phyloP scores from a whole-genome alignment of 92 coral and sea anemone species.

The Ricordea florida region DNA sequence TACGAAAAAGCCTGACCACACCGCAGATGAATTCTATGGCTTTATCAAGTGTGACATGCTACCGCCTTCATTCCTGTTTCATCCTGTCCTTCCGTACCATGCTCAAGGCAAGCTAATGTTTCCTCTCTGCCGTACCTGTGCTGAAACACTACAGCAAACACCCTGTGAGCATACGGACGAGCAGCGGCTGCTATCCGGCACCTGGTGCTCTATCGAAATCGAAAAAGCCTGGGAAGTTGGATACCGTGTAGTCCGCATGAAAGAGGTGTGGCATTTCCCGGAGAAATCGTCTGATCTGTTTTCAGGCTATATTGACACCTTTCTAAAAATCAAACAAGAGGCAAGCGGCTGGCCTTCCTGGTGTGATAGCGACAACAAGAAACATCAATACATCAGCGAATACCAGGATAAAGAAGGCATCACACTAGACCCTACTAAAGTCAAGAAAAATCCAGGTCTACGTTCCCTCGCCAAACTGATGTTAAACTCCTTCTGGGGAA shows the following conservation, averaged over 20 bases:
- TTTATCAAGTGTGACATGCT: neutral
- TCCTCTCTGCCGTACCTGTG: slow-evolving; percentile 10
- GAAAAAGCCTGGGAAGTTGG: neutral
- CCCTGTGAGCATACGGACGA: neutral
- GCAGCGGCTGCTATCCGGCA: too few relatives aligned
- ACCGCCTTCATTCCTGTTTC: neutral
- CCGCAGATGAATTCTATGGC: neutral
- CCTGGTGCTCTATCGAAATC: slow-evolving; percentile 8
- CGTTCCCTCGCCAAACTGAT: slow-evolving; percentile 20
- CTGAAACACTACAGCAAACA: neutral
- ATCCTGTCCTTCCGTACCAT: slow-evolving; percentile 2
- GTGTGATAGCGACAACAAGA: neutral
- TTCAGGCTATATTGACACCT: neutral
- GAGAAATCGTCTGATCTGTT: neutral
- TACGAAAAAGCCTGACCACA: too few relatives aligned
- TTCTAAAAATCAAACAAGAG: neutral
- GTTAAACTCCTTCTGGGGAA: slow-evolving; percentile 13
- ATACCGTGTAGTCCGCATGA: neutral
- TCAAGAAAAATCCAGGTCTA: neutral
- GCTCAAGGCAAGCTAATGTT: neutral
- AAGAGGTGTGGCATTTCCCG: neutral
- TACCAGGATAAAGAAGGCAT: neutral
- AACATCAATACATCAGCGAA: neutral
- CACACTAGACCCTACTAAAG: neutral
- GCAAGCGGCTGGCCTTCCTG: slow-evolving; percentile 1